These are phyloP conservation scores for Sebastes flavidus DNA, from an alignment of 2,797 vertebrate genomes.

Conservation along the genomic window DNA sequence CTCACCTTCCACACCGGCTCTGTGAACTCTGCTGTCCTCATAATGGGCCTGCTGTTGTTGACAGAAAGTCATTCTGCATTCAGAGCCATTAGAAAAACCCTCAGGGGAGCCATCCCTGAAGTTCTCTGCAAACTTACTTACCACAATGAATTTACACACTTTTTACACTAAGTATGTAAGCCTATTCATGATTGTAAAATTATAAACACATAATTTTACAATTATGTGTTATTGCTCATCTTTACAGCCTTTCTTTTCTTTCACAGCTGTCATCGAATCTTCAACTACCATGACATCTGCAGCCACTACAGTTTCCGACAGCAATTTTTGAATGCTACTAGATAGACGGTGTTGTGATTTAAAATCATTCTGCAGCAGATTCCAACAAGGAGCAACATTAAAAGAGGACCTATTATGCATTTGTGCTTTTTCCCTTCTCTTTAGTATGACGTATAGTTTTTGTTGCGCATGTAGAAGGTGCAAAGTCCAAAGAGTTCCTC, in stretches of 20 bases:
- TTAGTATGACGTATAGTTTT: no score
- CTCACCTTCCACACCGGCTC: conserved; percentile 14
- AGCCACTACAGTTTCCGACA: no score
- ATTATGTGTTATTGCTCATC: no score
- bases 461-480: no score
- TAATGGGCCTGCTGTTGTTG: not conserved
- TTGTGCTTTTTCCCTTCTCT: no score
- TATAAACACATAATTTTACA: no score
- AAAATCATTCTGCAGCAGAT: not conserved
- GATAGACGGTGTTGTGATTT: not conserved
- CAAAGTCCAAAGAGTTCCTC: no score
- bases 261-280: no score
- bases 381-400: not conserved
- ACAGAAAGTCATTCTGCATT: not conserved
- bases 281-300: no score
- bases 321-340: no score
- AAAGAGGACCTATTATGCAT: not conserved
- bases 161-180: not conserved
- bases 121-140: not conserved
- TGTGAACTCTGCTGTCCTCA: conserved; percentile 14
- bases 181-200: not conserved
- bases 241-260: no score
- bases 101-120: not conserved
- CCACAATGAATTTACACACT: no score
- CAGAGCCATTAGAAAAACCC: not conserved